Base-by-base conservation (phyloP, 2,113 vertebrate species). In the Anseranas semipalmata region DNA sequence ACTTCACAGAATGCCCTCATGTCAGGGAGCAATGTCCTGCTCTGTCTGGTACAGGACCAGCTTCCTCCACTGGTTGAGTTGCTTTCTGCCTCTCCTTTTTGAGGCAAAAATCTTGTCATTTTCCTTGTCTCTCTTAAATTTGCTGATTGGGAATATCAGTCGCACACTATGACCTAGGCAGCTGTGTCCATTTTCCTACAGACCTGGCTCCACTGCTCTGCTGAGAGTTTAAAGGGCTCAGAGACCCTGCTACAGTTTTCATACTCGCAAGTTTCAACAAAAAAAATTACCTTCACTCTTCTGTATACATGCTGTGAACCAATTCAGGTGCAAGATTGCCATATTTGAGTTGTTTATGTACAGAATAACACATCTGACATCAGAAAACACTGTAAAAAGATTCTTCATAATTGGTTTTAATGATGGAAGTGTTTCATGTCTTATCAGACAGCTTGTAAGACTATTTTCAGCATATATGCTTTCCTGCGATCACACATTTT, bases 341-440 rank as follows among this genome's bases (percentile, higher is more conserved):
- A 4, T 68, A 27, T 73, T 92, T 71, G 78, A 90, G 30, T 92
- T 92, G 83, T 43, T 90, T 90, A 52, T 87, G 90, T 89, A 93
- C 81, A 82, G 90, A 97, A 85, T 82, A 66, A 75, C 82, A 90
- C 83, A 92, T 97, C 92, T 89, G 58, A 76, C 74, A 95, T 97
- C 89, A 97, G 92, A 97, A 85, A 72, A 70, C 82, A 73, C 48
- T 92, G 93, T 76, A 95, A 94, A 96, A 85, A 27, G 59, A 15
- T 79, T 94, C 74, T 86, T 92, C 39, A 14, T 97, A 85, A 96
- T 94, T 95, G 95, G n/a, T 82, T 95, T 45, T 91, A 95, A 96
- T 72, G 88, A 84, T 71, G 55, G 77, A 71, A 43, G 14, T 83
- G 58, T 96, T 97, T 97, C 85, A 89, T 97, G 95, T 97, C 62